phyloP scores from a whole-genome alignment of 2,888 invertebrate genomes.

The Andrena bicolor region DNA sequence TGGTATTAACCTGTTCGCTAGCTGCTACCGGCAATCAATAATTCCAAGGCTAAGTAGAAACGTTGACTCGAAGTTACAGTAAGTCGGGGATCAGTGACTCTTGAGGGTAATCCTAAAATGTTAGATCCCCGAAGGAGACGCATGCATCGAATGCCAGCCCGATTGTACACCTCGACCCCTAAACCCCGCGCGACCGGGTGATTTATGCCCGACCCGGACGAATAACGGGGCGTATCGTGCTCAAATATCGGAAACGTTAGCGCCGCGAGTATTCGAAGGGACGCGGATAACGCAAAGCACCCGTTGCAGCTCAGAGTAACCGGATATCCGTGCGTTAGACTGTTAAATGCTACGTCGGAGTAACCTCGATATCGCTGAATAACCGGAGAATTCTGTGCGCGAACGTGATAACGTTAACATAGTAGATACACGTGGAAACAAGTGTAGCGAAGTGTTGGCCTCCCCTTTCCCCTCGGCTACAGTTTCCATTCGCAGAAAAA shows the following conservation, averaged over 20 bases:
- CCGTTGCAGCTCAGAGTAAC: conserved; percentile 4
- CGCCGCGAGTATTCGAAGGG: conserved; percentile 41
- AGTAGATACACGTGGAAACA: neutral
- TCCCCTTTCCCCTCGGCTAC: neutral
- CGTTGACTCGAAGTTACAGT: neutral
- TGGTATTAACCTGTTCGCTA: neutral
- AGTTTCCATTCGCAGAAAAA: neutral
- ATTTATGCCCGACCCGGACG: conserved; percentile 5
- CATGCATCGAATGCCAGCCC: conserved; percentile 22
- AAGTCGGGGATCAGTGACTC: neutral
- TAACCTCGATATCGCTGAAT: conserved; percentile 7
- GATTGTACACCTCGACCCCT: conserved; percentile 2
- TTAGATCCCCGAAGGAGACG: neutral
- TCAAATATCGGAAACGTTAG: conserved; percentile 60
- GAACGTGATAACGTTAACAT: neutral
- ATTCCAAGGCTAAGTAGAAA: neutral
- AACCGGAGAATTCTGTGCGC: conserved; percentile 3
- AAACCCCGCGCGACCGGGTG: neutral
- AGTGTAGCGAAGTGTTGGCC: neutral
- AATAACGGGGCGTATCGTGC: conserved; percentile 33
- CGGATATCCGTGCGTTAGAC: conserved; percentile 6
- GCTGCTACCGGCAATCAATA: neutral
- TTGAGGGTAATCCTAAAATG: neutral
- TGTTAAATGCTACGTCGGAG: neutral
- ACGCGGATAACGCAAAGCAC: conserved; percentile 40